Conservation (phyloP, 2,888 invertebrate species). For the Nomada fabriciana region DNA sequence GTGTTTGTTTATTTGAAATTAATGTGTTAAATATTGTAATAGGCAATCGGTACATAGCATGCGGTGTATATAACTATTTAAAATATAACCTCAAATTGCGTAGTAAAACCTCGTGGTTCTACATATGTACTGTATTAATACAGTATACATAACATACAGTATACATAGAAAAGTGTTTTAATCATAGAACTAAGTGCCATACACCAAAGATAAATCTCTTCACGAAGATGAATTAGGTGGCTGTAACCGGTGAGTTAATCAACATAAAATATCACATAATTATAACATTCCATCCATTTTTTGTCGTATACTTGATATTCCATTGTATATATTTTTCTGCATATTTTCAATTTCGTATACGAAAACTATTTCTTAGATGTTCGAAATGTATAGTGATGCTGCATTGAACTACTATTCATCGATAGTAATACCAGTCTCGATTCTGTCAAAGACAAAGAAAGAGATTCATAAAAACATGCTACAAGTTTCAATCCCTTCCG, state of each 20-base stretch:
- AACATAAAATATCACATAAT: neutral
- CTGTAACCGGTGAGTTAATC: constrained; percentile 11
- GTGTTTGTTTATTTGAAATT: neutral
- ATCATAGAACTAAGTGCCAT: neutral
- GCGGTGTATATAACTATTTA: neutral
- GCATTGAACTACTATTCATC: neutral
- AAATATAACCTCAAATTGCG: constrained; percentile 52
- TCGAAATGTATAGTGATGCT: neutral
- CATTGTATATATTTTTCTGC: no score
- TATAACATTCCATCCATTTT: neutral
- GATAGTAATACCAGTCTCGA: neutral
- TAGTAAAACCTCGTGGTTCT: neutral
- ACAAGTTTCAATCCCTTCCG: neutral
- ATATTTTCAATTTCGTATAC: neutral
- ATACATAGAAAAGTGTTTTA: constrained; percentile 6
- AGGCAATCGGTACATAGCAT: neutral
- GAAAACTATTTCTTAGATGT: neutral
- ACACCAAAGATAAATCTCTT: neutral
- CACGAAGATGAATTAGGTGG: constrained; percentile 28
- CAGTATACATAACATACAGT: no score
- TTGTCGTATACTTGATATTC: neutral
- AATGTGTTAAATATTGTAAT: neutral
- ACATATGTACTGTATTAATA: neutral
- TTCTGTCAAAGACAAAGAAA: neutral
- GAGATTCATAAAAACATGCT: neutral